Evolutionary conservation across 2,113 vertebrate genomes (phyloP), one percentile per base, ranked within the genome.

Genomic region (Cynopterus brachyotis): DNA sequence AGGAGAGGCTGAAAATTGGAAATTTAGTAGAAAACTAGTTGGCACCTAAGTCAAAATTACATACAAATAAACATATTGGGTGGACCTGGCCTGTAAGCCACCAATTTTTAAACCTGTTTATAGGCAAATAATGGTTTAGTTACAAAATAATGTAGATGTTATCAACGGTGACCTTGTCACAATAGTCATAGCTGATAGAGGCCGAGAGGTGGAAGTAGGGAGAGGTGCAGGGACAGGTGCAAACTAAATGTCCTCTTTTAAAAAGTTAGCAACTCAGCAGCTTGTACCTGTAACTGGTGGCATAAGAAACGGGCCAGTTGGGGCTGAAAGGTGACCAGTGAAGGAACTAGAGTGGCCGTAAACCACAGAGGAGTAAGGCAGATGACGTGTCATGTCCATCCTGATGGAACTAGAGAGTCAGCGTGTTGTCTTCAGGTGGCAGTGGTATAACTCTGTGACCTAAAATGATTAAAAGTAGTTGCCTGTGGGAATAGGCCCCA

Each of bases 401-500:
- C 2, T 5, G 32, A 28, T 4, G 2, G 8, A 12, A 30, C 45
- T 9, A 26, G 75, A 28, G 28, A 15, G 16, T 22, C 28, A 1
- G 10, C 13, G 0, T 0, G 1, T 1, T 28, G 3, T 30, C 62
- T 42, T 0, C 35, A 9, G 53, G 45, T 4, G 35, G 1, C 26
- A 5, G 35, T 4, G 30, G 30, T 22, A 19, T 5, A 7, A 30
- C 3, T 17, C 40, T 17, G 50, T 50, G 50, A 50, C 50, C 50
- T 5, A 15, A 2, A 16, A 2, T 2, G 0, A 12, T 0, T 4
- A 3, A 0, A 6, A 4, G 35, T 12, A 60, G 40, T 9, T 1
- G 55, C 72, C 2, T 4, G 0, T 28, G 32, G 53, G 35, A 19
- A 26, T 50, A 5, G 50, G 17, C 35, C 16, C 17, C 81, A 42